Percentiles rank a stretch among this genome's conserved stretches.
phyloP scores from a whole-genome alignment of 2,113 vertebrate species.

The Agelaius tricolor region DNA sequence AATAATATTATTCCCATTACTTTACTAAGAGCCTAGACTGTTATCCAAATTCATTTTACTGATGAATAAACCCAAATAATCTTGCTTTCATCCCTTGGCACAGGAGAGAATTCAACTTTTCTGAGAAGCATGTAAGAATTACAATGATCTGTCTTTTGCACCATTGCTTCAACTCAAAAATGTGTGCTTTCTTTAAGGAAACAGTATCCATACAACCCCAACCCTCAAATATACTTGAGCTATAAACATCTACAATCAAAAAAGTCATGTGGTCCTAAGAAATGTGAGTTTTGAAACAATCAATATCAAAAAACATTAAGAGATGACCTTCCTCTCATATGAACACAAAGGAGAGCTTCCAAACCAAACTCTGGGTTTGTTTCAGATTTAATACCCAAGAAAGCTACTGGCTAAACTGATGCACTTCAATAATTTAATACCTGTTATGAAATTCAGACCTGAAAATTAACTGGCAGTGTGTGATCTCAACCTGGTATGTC shows the following conservation, averaged over 20 bases:
- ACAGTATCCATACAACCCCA: not conserved
- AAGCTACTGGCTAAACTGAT: not conserved
- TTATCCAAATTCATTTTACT: not conserved
- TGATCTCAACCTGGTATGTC: not conserved
- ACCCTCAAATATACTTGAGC: not conserved
- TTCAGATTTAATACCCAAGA: not conserved
- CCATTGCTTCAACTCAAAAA: not conserved
- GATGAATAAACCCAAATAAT: not conserved
- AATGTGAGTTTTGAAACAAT: not conserved
- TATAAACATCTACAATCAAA: not conserved
- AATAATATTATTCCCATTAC: not conserved
- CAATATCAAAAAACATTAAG: not conserved
- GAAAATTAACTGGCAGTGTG: not conserved
- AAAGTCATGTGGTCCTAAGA: not conserved
- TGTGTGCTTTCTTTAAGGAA: not conserved
- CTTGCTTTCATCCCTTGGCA: not conserved
- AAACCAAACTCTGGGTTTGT: not conserved
- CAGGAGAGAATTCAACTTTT: not conserved
- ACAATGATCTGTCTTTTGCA: not conserved
- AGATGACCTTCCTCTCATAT: not conserved
- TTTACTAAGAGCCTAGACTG: not conserved
- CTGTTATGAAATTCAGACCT: not conserved
- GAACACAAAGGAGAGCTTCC: not conserved
- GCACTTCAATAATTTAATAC: not conserved
- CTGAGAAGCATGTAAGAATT: not conserved